Evolutionary conservation across 2,888 invertebrate species (phyloP).

Genomic region (Corythucha ciliata): DNA sequence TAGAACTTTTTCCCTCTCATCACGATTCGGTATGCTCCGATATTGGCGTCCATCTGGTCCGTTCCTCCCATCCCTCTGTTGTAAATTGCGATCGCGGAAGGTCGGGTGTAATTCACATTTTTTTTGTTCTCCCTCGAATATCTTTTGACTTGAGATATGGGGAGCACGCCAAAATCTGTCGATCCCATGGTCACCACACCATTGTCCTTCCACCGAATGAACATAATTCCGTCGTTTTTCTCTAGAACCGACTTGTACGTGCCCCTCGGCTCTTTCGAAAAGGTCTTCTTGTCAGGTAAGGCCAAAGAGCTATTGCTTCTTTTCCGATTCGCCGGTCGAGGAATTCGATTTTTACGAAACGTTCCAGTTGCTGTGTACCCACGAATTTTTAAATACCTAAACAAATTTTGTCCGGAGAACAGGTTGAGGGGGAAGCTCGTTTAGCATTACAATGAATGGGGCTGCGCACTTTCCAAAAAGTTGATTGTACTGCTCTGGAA

Average conservation of each 20-base stretch:
- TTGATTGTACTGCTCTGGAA: no score
- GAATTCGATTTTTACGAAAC: no score
- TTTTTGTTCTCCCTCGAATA: slow-evolving; percentile 21
- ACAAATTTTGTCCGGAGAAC: no score
- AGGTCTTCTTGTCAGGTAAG: no score
- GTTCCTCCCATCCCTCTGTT: slow-evolving; percentile 28
- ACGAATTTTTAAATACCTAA: no score
- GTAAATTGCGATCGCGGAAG: slow-evolving; percentile 20
- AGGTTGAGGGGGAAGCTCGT: no score
- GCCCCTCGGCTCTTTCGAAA: no score
- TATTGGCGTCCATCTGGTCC: slow-evolving; percentile 28
- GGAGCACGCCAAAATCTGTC: slow-evolving; percentile 16
- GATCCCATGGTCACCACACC: slow-evolving; percentile 20
- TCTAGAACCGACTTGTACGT: not conserved
- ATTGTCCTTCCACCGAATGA: slow-evolving; percentile 13
- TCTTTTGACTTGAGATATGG: slow-evolving; percentile 12
- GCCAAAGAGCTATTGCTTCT: no score
- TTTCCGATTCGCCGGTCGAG: no score
- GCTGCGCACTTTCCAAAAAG: no score
- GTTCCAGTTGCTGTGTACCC: no score
- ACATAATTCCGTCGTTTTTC: slow-evolving; percentile 3
- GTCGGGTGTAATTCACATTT: slow-evolving; percentile 19
- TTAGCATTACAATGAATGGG: no score
- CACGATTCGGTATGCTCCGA: slow-evolving; percentile 23
- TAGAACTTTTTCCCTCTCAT: slow-evolving; percentile 11